Evolutionary conservation across 2,113 vertebrate species (phyloP).

Genomic region (Daboia siamensis): DNA sequence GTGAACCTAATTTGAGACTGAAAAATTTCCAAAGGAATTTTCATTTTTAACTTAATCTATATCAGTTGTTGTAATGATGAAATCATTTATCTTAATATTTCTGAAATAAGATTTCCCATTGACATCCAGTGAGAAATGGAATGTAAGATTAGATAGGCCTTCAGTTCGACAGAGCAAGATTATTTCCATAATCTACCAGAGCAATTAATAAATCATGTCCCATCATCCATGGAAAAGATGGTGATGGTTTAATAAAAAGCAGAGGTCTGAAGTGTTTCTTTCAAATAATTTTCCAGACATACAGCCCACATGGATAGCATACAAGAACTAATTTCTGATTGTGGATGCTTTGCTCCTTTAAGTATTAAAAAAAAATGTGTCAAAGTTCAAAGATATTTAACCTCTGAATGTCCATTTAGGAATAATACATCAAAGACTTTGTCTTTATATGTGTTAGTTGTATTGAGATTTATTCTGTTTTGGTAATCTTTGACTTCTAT

Average conservation of each 20-base stretch:
- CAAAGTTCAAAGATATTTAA: neutral
- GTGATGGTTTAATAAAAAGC: neutral
- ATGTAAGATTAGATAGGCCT: neutral
- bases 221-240: neutral
- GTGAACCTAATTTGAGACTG: neutral
- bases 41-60: neutral
- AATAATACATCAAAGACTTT: neutral
- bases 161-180: neutral
- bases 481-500: neutral
- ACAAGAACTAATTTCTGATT: neutral
- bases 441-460: conserved; percentile 23
- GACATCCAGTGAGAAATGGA: neutral
- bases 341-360: too few relatives aligned
- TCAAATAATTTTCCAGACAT: neutral
- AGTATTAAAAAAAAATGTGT: neutral
- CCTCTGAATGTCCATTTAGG: neutral
- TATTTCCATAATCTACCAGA: neutral
- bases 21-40: neutral
- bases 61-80: neutral
- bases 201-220: neutral
- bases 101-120: neutral
- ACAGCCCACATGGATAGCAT: neutral
- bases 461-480: conserved; percentile 32
- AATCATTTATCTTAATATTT: neutral
- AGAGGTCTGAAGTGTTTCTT: neutral